These are phyloP conservation scores for Eidolon helvum DNA, from an alignment of 2,113 vertebrate species.

Conservation along the genomic window DNA sequence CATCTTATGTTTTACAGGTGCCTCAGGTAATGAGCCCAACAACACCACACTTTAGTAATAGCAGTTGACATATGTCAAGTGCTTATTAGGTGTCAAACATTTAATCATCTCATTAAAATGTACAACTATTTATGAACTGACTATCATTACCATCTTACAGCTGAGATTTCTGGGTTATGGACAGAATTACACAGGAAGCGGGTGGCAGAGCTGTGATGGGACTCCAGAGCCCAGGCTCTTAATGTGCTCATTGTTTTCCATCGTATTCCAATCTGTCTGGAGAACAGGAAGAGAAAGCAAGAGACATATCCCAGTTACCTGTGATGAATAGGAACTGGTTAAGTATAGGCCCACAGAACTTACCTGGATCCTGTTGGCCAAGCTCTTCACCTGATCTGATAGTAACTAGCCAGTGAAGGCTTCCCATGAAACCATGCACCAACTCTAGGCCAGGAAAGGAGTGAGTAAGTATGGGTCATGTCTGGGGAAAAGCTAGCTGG, in stretches of 20 bases:
- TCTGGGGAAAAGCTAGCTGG: not conserved
- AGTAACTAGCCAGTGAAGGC: not conserved
- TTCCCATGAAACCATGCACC: not conserved
- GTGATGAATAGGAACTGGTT: not conserved
- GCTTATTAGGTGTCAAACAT: not conserved
- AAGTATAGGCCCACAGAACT: not conserved
- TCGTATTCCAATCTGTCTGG: not conserved
- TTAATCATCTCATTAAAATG: constrained; percentile 2
- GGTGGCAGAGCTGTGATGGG: not conserved
- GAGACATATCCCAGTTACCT: not conserved
- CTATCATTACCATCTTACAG: not conserved
- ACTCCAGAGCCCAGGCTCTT: not conserved
- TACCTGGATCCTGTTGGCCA: not conserved
- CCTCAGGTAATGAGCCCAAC: not conserved
- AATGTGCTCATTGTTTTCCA: not conserved
- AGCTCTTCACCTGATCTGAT: not conserved
- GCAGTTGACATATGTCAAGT: not conserved
- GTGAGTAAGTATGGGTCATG: not conserved
- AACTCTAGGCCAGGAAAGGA: not conserved
- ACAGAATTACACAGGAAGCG: not conserved
- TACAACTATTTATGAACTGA: not conserved
- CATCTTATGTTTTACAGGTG: not conserved
- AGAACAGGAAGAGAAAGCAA: not conserved
- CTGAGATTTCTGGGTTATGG: not conserved
- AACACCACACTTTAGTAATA: not conserved